A percentile compares a stretch with the other conserved stretches of the same genome.
Evolutionary conservation across 2,888 invertebrate genomes (phyloP).

Genomic region (Tinea semifulvella): DNA sequence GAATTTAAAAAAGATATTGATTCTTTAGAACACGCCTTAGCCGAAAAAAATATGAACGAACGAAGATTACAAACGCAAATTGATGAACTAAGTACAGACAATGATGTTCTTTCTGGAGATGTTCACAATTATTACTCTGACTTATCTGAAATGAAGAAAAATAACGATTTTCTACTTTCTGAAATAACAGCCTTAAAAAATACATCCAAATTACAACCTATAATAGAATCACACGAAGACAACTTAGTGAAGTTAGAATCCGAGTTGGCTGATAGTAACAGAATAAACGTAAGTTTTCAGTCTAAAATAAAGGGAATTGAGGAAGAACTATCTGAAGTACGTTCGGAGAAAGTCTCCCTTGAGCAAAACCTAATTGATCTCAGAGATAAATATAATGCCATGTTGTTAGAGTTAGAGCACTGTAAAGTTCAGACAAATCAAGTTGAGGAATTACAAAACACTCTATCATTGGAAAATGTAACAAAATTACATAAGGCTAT

Average conservation of each 20-base stretch:
- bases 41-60: slow-evolving; percentile 62
- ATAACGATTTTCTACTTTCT: slow-evolving; percentile 73
- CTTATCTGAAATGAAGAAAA: slow-evolving; percentile 72
- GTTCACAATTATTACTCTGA: slow-evolving; percentile 68
- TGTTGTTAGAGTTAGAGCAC: slow-evolving; percentile 50
- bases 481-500: slow-evolving; percentile 26
- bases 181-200: slow-evolving; percentile 72
- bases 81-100: slow-evolving; percentile 61
- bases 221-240: slow-evolving; percentile 77
- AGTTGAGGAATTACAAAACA: slow-evolving; percentile 56
- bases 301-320: slow-evolving; percentile 67
- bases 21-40: slow-evolving; percentile 62
- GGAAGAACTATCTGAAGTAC: slow-evolving; percentile 57
- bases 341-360: slow-evolving; percentile 47
- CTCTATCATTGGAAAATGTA: slow-evolving; percentile 32
- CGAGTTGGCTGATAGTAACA: slow-evolving; percentile 70
- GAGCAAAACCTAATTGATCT: slow-evolving; percentile 61
- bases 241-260: slow-evolving; percentile 70
- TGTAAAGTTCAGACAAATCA: slow-evolving; percentile 54
- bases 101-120: slow-evolving; percentile 55
- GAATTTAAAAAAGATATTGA: slow-evolving; percentile 70
- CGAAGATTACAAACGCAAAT: slow-evolving; percentile 63
- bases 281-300: slow-evolving; percentile 67
- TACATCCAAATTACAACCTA: slow-evolving; percentile 73
- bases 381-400: slow-evolving; percentile 60